A percentile compares a stretch with the other conserved stretches of the same genome.
Evolutionary conservation across 2,113 vertebrate genomes (phyloP).

Genomic region (Cepphus grylle): DNA sequence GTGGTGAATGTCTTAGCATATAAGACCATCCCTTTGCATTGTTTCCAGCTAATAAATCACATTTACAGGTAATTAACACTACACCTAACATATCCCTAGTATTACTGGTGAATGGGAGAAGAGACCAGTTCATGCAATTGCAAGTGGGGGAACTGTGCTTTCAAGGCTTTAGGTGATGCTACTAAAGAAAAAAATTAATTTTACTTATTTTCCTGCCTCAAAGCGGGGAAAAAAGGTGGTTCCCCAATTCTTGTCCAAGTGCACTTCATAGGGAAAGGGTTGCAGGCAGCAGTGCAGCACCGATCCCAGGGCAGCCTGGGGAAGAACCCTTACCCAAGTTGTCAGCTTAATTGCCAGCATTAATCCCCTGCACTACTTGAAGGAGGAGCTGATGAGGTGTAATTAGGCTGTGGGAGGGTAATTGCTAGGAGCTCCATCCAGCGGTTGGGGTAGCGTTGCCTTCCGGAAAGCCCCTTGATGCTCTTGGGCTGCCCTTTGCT

Average conservation of each 20-base stretch:
- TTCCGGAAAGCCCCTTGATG: neutral
- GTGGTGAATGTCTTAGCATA: neutral
- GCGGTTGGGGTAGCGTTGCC: neutral
- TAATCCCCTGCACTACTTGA: neutral
- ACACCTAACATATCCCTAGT: neutral
- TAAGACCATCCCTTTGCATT: neutral
- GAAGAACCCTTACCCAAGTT: neutral
- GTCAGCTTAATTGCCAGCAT: neutral
- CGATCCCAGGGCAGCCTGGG: neutral
- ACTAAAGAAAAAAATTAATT: neutral
- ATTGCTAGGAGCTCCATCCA: neutral
- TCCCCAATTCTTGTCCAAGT: neutral
- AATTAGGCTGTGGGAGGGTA: neutral
- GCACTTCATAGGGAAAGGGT: neutral
- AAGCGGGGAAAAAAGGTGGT: accelerated
- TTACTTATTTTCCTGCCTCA: neutral
- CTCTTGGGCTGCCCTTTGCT: neutral
- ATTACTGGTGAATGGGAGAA: neutral
- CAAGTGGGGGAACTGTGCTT: neutral
- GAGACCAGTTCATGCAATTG: neutral
- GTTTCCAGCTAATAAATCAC: neutral
- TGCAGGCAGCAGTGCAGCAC: neutral
- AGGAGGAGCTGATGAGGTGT: neutral
- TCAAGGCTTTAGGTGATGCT: neutral
- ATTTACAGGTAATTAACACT: neutral